These are phyloP conservation scores for Equus quagga DNA, from an alignment of 2,113 vertebrate species.

Conservation along the genomic window DNA sequence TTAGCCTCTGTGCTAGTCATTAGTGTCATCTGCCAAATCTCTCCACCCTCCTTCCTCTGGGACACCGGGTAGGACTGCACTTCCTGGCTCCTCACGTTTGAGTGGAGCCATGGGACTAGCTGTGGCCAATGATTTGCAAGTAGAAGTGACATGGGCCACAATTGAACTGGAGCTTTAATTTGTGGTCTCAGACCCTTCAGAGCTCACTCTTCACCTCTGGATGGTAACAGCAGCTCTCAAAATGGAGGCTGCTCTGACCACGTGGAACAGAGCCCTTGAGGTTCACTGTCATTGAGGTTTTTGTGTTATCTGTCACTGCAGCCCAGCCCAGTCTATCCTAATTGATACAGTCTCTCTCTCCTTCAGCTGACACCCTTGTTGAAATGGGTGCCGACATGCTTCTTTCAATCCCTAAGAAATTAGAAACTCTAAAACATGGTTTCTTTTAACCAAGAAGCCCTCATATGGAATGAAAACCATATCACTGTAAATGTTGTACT, in stretches of 20 bases:
- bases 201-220: background rate
- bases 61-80: accelerated
- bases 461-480: background rate
- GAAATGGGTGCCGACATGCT: background rate
- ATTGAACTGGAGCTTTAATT: background rate
- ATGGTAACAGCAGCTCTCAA: background rate
- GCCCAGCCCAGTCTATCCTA: accelerated
- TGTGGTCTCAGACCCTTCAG: background rate
- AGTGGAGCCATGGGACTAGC: no score
- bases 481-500: background rate
- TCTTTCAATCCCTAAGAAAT: background rate
- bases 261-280: accelerated
- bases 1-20: accelerated
- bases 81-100: accelerated
- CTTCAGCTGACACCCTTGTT: background rate
- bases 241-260: background rate
- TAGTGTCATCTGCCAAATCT: background rate
- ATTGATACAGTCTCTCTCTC: accelerated
- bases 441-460: background rate
- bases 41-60: background rate
- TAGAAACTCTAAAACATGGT: background rate
- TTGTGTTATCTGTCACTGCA: background rate
- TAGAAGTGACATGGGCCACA: background rate
- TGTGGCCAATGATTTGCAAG: background rate
- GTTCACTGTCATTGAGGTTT: background rate